Evolutionary conservation across 2,888 invertebrate genomes (phyloP), one percentile per base, ranked within the genome.

Genomic region (Sabatieria punctata): DNA sequence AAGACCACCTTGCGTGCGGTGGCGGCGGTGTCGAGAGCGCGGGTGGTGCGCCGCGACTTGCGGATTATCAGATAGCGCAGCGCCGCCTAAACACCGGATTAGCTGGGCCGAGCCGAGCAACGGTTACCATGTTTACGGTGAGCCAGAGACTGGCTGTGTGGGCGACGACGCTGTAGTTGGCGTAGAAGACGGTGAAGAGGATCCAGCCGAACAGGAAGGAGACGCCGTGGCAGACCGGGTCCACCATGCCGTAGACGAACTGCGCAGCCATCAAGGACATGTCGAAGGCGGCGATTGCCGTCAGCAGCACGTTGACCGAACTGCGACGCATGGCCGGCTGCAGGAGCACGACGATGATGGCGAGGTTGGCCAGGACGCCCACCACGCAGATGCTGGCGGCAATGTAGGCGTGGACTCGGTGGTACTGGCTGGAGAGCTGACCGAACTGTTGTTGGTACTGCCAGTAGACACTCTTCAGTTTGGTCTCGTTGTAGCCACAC

Each of bases 81-180:
- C 36, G 59, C 54, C 19, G 62, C n/a, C n/a, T n/a, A n/a, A n/a
- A n/a, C n/a, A n/a, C n/a, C n/a, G n/a, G n/a, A n/a, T n/a, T n/a
- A n/a, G n/a, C n/a, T n/a, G n/a, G n/a, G n/a, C n/a, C n/a, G n/a
- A n/a, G n/a, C n/a, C n/a, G n/a, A n/a, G n/a, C n/a, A n/a, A n/a
- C n/a, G n/a, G n/a, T n/a, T n/a, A n/a, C 62, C 62, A 62, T 61
- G 42, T 58, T 57, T 38, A 62, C 63, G 4, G 63, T 62, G 18
- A 63, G 50, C 63, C 63, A 63, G 2, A 63, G 52, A 30, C 57
- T 57, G 41, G 53, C 51, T 23, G 52, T 49, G 45, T 63, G 63
- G 22, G 63, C 52, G 38, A 60, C 54, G 1, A 63, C 60, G 19
- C 59, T 58, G 36, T 57, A 47, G 18, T 56, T 52, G 2, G 60